Evolutionary conservation across 2,888 invertebrate genomes (phyloP).

Genomic region (Leucania comma): DNA sequence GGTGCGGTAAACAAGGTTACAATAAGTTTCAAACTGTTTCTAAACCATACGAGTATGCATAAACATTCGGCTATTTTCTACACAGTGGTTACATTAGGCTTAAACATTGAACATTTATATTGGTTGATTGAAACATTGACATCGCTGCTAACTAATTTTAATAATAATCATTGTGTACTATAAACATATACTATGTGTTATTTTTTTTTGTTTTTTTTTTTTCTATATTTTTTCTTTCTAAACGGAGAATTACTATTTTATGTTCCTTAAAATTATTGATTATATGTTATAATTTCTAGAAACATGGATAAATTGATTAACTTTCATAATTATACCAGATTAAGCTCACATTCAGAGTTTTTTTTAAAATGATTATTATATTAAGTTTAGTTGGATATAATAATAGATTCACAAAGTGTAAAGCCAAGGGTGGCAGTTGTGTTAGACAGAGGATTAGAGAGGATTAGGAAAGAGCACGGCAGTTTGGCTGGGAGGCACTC

Average conservation of each 20-base stretch:
- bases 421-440: slow-evolving; percentile 41
- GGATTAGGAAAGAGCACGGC: slow-evolving; percentile 22
- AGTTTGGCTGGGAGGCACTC: background rate
- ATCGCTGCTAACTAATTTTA: slow-evolving; percentile 50
- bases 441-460: slow-evolving; percentile 20
- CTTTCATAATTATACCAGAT: slow-evolving; percentile 34
- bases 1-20: slow-evolving; percentile 18
- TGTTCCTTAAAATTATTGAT: slow-evolving; percentile 55
- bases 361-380: slow-evolving; percentile 16
- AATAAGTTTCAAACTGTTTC: slow-evolving; percentile 31
- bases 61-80: slow-evolving; percentile 56
- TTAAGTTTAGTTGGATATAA: slow-evolving; percentile 25
- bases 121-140: slow-evolving; percentile 61
- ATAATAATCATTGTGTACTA: slow-evolving; percentile 40
- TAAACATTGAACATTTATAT: slow-evolving; percentile 55
- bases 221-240: slow-evolving; percentile 16
- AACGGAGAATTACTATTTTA: slow-evolving; percentile 40
- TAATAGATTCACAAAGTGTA: slow-evolving; percentile 47
- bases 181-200: slow-evolving; percentile 38
- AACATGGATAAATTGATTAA: slow-evolving; percentile 40
- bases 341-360: slow-evolving; percentile 55
- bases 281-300: slow-evolving; percentile 52
- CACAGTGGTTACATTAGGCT: slow-evolving; percentile 42
- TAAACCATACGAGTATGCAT: slow-evolving; percentile 37
- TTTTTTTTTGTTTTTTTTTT: slow-evolving; percentile 35